These are phyloP conservation scores for Xestia c-nigrum DNA, from an alignment of 2,888 invertebrate species.

Conservation along the genomic window DNA sequence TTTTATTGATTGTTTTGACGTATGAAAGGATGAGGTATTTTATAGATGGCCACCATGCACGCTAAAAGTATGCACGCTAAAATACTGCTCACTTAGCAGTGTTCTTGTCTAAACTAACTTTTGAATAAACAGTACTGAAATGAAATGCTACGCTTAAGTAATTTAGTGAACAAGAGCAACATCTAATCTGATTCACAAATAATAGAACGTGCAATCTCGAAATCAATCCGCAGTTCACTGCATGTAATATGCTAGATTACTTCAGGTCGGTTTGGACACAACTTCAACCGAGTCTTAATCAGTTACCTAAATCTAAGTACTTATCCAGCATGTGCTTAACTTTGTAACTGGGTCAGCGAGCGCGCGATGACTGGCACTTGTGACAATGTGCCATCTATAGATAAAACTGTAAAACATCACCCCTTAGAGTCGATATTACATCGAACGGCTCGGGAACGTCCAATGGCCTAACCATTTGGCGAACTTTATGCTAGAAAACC, in stretches of 20 bases:
- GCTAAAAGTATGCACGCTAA: too few relatives aligned
- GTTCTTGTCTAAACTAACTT: too few relatives aligned
- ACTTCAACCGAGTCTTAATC: conserved; percentile 24
- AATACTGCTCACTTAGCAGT: too few relatives aligned
- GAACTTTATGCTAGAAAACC: conserved; percentile 18
- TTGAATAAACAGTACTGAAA: background rate
- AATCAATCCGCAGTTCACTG: background rate
- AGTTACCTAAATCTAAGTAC: conserved; percentile 38
- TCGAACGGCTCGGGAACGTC: conserved; percentile 17
- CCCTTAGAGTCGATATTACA: conserved; percentile 28
- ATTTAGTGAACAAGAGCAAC: background rate
- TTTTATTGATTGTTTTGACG: conserved; percentile 38
- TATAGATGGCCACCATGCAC: background rate
- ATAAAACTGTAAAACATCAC: conserved; percentile 45
- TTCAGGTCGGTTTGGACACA: background rate
- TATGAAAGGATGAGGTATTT: background rate
- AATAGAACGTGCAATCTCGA: background rate
- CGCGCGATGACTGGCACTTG: conserved; percentile 30
- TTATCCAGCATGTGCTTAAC: conserved; percentile 16
- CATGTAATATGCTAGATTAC: conserved; percentile 4
- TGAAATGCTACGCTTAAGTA: background rate
- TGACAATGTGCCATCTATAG: conserved; percentile 29
- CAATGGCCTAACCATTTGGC: conserved; percentile 15
- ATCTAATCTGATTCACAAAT: background rate
- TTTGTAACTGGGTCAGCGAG: conserved; percentile 51